Evolutionary conservation across 2,888 invertebrate genomes (phyloP), one percentile per base, ranked within the genome.

Genomic region (Patella depressa): DNA sequence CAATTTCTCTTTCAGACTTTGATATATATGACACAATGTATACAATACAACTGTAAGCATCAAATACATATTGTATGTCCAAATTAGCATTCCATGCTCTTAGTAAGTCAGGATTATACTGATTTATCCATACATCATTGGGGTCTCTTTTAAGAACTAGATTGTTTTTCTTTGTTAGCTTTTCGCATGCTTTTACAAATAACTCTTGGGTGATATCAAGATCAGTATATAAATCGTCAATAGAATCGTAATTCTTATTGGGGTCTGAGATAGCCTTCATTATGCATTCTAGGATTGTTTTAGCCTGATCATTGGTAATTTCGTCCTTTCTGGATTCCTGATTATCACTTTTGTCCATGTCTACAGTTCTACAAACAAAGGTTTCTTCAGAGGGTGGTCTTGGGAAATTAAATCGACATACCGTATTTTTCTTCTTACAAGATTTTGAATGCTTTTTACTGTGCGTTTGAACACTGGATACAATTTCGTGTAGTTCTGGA

Each of bases 11-110:
- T 73, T 80, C 81, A 54, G 80, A 77, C 76, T 85, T 85, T 7
- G 82, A 81, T 24, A 85, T 83, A 73, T 84, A 83, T 5, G 83
- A 81, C 0, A 84, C 80, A 72, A 85, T 84, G 45, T 84, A 85
- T 14, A 80, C 75, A 29, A 83, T 19, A 17, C 59, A 59, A 72
- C 59, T 54, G n/a, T 69, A 78, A 14, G 80, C 53, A 45, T 80
- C 80, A n/a, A 70, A 19, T 45, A 79, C 74, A 74, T 53, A 75
- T 55, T 75, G 73, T 11, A 72, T 72, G 19, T 55, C 71, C 29
- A 72, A 59, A 72, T 76, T 77, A 34, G 65, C 55, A n/a, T 77
- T 54, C 73, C 73, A 73, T 17, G 53, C 45, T 19, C 54, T 73
- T 70, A 73, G 19, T 12, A 73, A 54, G 12, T 69, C 24, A 2